phyloP scores from a whole-genome alignment of 35 echinoderm and acorn worm genomes.

The Ophioderma brevispina region DNA sequence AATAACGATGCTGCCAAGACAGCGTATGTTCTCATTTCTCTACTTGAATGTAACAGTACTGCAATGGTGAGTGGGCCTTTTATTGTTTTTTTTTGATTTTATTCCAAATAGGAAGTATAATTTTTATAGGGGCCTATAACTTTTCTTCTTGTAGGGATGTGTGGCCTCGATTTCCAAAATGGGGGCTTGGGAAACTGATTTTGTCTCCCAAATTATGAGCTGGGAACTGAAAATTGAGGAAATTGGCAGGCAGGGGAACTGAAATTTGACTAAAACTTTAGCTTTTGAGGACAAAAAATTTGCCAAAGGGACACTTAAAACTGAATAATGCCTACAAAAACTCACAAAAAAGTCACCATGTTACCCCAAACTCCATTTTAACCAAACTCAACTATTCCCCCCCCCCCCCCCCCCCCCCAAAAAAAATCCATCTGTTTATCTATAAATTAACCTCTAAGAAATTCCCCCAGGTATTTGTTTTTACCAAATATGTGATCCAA shows the following conservation, averaged over 20 bases:
- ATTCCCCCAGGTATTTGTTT: no score
- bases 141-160: not conserved
- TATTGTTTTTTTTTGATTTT: not conserved
- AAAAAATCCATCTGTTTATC: no score
- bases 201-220: no score
- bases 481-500: no score
- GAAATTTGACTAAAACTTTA: not conserved
- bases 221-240: no score
- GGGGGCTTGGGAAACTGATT: no score
- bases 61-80: constrained; percentile 48
- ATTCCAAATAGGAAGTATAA: not conserved
- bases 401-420: not conserved
- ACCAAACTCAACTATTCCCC: not conserved
- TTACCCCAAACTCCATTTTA: no score
- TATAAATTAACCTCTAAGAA: no score
- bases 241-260: not conserved
- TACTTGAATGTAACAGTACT: constrained; percentile 65
- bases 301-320: not conserved
- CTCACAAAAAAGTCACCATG: no score
- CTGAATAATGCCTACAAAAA: not conserved
- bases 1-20: constrained; percentile 63
- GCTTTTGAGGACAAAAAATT: not conserved
- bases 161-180: no score
- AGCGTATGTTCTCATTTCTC: constrained; percentile 86
- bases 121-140: not conserved